Evolutionary conservation across 2,113 vertebrate genomes (phyloP).

Genomic region (Nyctereutes procyonoides): DNA sequence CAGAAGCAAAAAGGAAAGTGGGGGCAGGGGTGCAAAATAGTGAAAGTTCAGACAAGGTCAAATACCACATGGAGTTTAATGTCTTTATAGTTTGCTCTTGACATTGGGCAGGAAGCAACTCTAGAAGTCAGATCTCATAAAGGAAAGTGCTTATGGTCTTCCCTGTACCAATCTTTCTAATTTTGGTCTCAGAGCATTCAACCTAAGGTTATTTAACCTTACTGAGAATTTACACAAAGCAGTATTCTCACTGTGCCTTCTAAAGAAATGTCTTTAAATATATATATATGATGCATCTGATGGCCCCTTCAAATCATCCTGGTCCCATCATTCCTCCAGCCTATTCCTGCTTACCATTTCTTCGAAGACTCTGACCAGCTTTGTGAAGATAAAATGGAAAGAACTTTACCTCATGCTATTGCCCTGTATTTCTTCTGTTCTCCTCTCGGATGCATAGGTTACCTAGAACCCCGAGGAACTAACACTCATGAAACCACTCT

Average conservation of each 20-base stretch:
- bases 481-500: background rate
- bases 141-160: background rate
- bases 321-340: background rate
- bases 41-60: conserved; percentile 32
- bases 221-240: background rate
- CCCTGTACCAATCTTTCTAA: background rate
- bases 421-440: background rate
- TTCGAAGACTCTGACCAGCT: background rate
- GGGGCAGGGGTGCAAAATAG: background rate
- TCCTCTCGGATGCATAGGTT: background rate
- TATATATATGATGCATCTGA: background rate
- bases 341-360: background rate
- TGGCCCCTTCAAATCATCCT: background rate
- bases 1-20: background rate
- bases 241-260: background rate
- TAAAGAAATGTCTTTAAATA: background rate
- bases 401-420: background rate
- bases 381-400: background rate
- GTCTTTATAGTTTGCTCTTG: background rate
- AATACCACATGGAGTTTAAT: background rate
- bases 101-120: conserved; percentile 13
- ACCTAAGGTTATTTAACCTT: conserved; percentile 1
- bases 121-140: conserved; percentile 32
- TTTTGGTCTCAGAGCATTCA: conserved; percentile 6
- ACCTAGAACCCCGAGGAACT: background rate